Base-by-base conservation (phyloP, 2,888 invertebrate species). In the Caenorhabditis doughertyi region DNA sequence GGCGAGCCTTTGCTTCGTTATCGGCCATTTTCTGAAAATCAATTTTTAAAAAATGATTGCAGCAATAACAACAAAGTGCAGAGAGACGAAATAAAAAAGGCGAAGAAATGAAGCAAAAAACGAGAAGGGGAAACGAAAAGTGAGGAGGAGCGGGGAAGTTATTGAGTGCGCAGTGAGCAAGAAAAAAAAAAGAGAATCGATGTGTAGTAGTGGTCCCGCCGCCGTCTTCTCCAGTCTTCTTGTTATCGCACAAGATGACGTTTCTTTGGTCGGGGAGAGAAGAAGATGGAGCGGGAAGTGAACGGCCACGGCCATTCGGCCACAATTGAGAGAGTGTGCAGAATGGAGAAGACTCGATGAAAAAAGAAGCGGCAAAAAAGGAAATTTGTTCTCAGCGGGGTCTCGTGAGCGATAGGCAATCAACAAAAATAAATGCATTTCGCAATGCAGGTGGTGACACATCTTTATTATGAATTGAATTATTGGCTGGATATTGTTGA, bases 1-100 rank as follows among this genome's bases (percentile, higher is more conserved):
- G 77, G 16, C 88, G 87, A 27, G 91, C 91, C 60, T 88, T 91
- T 27, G 84, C 84, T 67, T 90, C 91, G 71, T 87, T 89, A 64
- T 90, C 90, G 32, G 88, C 76, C 90, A 90, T 90, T 62, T 55
- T 55, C 29, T n/a, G 25, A 49, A 71, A 71, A 71, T 49, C 32
- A 47, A 58, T 58, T 13, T n/a, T n/a, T n/a, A n/a, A 23, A 51
- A 25, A 53, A 7, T 18, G 7, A 3, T 42, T 9, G 5, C 8
- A 58, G 39, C 8, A 56, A 44, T 32, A 8, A 18, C 56, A 32
- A 47, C n/a, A 73, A 55, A 73, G 51, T 60, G 55, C 64, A 64
- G 32, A 49, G 60, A 11, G 35, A 32, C 32, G 35, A 29, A 9
- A 39, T 18, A 58, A 58, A 39, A 23, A 32, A 32, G 32, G 13